These are phyloP conservation scores for Pinctada fucata DNA, from an alignment of 2,888 invertebrate species.

Conservation along the genomic window DNA sequence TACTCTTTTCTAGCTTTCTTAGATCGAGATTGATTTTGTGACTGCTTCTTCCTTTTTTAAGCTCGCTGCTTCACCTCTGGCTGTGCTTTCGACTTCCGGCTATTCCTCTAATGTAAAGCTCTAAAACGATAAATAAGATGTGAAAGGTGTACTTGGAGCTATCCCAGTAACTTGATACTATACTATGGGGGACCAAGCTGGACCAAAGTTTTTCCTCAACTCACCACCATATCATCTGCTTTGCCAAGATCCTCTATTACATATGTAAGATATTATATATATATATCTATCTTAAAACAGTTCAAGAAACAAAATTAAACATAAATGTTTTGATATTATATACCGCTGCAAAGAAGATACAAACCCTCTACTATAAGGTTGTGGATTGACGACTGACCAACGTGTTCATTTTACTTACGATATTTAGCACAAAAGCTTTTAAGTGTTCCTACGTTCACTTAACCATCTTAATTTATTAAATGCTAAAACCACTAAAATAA, in stretches of 20 bases:
- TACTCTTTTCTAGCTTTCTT: background rate
- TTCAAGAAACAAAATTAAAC: no score
- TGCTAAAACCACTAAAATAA: no score
- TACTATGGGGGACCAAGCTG: constrained; percentile 32
- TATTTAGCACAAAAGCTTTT: no score
- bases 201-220: constrained; percentile 31
- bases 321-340: no score
- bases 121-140: background rate
- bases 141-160: background rate
- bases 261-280: constrained; percentile 15
- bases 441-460: no score
- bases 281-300: no score
- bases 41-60: background rate
- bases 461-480: no score
- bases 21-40: background rate
- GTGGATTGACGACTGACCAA: no score
- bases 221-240: constrained; percentile 37
- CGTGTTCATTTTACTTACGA: no score
- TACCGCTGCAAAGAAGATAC: no score
- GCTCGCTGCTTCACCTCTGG: constrained; percentile 1
- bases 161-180: constrained; percentile 5
- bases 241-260: constrained; percentile 38
- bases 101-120: background rate
- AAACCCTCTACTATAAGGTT: no score
- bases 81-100: background rate